Conservation (phyloP, 1,140 invertebrate species). For the Idris sp. region DNA sequence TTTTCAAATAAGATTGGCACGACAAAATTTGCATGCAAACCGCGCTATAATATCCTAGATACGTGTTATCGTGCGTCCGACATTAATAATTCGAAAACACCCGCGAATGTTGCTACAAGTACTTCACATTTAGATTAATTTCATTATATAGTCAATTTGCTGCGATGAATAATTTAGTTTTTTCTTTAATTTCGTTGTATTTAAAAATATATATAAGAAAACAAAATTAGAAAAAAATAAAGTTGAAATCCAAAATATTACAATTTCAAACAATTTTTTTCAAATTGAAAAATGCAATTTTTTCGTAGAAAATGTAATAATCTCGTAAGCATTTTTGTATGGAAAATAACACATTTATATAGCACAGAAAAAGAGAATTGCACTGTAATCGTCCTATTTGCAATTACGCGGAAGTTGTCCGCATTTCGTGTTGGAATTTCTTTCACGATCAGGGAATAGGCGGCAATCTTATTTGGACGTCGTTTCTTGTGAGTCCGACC, state of each 20-base stretch:
- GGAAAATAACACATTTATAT: slow-evolving; percentile 34
- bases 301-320: slow-evolving; percentile 18
- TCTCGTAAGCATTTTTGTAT: slow-evolving; percentile 15
- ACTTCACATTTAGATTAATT: slow-evolving; percentile 47
- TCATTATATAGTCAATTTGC: slow-evolving; percentile 42
- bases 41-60: slow-evolving; percentile 64
- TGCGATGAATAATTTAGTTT: slow-evolving; percentile 35
- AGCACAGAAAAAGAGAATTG: slow-evolving; percentile 35
- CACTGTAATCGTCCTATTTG: slow-evolving; percentile 56
- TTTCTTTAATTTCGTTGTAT: no score
- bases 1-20: slow-evolving; percentile 71
- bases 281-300: no score
- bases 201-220: no score
- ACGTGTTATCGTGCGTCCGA: slow-evolving; percentile 60
- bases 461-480: slow-evolving; percentile 53
- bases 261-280: slow-evolving; percentile 1
- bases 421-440: slow-evolving; percentile 57
- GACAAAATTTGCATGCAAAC: slow-evolving; percentile 71
- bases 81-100: slow-evolving; percentile 55
- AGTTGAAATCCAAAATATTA: no score
- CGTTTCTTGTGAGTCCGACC: slow-evolving; percentile 30
- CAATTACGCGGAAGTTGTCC: slow-evolving; percentile 59
- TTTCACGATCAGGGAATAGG: slow-evolving; percentile 46
- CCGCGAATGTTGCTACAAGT: slow-evolving; percentile 29
- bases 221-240: no score